Base-by-base conservation (phyloP, 2,888 invertebrate species). In the Micropterix aruncella region DNA sequence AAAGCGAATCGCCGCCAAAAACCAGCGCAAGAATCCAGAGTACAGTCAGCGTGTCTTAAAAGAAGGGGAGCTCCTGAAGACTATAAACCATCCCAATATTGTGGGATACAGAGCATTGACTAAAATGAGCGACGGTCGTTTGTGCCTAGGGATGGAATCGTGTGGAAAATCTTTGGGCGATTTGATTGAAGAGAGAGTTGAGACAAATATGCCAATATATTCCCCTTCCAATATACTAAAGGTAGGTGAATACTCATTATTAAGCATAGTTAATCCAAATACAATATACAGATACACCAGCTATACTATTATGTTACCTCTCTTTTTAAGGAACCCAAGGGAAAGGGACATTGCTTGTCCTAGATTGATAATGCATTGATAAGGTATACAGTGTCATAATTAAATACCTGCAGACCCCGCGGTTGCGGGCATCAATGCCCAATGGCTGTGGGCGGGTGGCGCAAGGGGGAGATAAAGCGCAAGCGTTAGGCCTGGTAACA, bases 131-230 rank as follows among this genome's bases (percentile, higher is more conserved):
- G 74, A 77, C 47, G 75, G 73, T 1, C 60, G 66, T 41, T 67
- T 79, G 44, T 79, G 81, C 46, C 61, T 91, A 43, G 86, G 83
- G 0, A 82, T 91, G 80, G 90, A 91, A 58, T 79, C 82, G 44
- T 83, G 87, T 56, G 77, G 76, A 42, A 60, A 73, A 19, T 85
- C 81, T 0, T 62, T 91, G 2, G 84, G 83, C 2, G 79, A 85
- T 54, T 66, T 83, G 59, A 79, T 90, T 50, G 88, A 89, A 59
- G 68, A 75, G 40, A 73, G 75, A 44, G 56, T 66, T 4, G 81
- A 83, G 19, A 68, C 74, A 1, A 58, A 60, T 12, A 53, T 63
- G 3, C 73, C 73, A 0, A 78, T 82, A 0, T 79, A 83, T 55
- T 61, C 74, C n/a, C 70, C 78, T 0, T 61, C 65, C 38, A 63